Conservation (phyloP, 2,888 invertebrate species). For the Epirrhoe alternata region DNA sequence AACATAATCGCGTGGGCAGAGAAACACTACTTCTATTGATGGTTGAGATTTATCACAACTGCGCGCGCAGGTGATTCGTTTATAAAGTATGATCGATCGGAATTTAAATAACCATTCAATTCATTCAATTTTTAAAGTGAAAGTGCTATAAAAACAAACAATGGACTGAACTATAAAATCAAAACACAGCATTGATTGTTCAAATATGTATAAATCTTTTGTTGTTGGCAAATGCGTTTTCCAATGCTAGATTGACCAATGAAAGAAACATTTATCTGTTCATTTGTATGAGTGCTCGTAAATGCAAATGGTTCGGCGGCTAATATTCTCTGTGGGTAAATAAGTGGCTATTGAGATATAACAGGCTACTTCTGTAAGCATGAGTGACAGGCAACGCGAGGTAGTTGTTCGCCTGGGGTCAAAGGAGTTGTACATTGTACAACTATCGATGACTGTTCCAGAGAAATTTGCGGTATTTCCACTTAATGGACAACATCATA, state of each 20-base stretch:
- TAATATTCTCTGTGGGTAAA: slow-evolving; percentile 55
- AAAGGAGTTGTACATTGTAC: slow-evolving; percentile 50
- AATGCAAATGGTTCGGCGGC: slow-evolving; percentile 42
- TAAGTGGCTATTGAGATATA: slow-evolving; percentile 60
- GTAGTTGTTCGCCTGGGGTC: slow-evolving; percentile 54
- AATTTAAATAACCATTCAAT: slow-evolving; percentile 34
- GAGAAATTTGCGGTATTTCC: slow-evolving; percentile 60
- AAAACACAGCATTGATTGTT: slow-evolving; percentile 36
- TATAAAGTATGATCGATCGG: slow-evolving; percentile 44
- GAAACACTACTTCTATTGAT: slow-evolving; percentile 57
- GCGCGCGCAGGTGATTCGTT: slow-evolving; percentile 61
- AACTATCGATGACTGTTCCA: slow-evolving; percentile 62
- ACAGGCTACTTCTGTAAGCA: slow-evolving; percentile 61
- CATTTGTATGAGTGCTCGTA: slow-evolving; percentile 30
- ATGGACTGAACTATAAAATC: slow-evolving; percentile 38
- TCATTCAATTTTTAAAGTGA: slow-evolving; percentile 40
- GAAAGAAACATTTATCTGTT: slow-evolving; percentile 26
- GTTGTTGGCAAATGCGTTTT: slow-evolving; percentile 29
- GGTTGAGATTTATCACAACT: slow-evolving; percentile 66
- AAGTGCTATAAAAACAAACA: slow-evolving; percentile 41
- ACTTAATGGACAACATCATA: slow-evolving; percentile 60
- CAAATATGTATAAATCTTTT: slow-evolving; percentile 34
- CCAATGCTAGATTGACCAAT: slow-evolving; percentile 25
- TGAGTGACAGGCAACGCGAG: slow-evolving; percentile 63
- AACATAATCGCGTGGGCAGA: slow-evolving; percentile 52